phyloP scores from a whole-genome alignment of 2,113 vertebrate species.

The Junco hyemalis region DNA sequence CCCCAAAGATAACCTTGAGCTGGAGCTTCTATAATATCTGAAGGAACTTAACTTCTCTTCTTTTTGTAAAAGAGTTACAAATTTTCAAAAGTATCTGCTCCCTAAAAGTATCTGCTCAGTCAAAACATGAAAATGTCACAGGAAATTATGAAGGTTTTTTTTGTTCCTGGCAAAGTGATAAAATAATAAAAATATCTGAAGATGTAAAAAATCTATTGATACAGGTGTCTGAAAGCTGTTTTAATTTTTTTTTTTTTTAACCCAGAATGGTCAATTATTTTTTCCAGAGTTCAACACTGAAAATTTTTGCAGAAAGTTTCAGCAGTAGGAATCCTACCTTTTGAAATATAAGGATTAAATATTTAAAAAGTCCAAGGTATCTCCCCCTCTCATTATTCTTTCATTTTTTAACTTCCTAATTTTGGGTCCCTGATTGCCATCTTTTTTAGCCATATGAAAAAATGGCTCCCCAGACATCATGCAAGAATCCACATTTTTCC shows the following conservation, averaged over 20 bases:
- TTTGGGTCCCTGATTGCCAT: neutral
- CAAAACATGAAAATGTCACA: neutral
- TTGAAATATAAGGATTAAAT: neutral
- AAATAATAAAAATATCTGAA: neutral
- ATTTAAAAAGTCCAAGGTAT: neutral
- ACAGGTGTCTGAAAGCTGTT: neutral
- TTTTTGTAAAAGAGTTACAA: neutral
- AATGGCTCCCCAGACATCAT: neutral
- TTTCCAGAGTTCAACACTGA: neutral
- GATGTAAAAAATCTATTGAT: neutral
- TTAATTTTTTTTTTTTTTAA: neutral
- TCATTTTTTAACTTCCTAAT: neutral
- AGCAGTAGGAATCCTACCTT: neutral
- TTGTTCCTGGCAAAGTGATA: neutral
- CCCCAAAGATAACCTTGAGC: neutral
- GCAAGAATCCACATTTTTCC: neutral
- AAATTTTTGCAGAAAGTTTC: neutral
- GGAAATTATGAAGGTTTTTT: neutral
- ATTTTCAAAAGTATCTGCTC: neutral
- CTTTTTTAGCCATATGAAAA: neutral
- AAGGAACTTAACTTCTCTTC: neutral
- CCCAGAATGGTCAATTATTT: neutral
- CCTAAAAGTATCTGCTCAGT: neutral
- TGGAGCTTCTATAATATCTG: neutral
- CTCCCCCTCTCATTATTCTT: neutral